phyloP scores from a whole-genome alignment of 2,797 vertebrate genomes.

The Gorsachius magnificus region DNA sequence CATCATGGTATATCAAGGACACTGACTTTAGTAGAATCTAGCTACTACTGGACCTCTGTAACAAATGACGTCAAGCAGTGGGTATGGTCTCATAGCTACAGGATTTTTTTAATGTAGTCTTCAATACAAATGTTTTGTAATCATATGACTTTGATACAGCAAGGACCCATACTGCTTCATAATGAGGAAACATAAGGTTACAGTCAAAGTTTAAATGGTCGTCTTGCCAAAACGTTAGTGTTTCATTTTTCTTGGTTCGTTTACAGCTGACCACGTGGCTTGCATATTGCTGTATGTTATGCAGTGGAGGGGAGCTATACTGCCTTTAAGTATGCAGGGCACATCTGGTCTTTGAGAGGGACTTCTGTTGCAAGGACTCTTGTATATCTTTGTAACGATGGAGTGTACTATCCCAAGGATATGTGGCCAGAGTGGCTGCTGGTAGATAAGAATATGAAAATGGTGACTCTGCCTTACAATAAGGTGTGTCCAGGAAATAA shows the following conservation, averaged over 20 bases:
- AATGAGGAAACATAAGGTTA: not conserved
- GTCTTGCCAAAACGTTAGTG: not conserved
- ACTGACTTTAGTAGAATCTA: slow-evolving; percentile 74
- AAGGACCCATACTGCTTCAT: rapidly evolving
- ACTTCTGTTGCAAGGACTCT: not conserved
- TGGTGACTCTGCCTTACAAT: not conserved
- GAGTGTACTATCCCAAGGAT: not conserved
- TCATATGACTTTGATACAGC: not conserved
- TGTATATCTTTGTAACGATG: not conserved
- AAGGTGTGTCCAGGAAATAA: not conserved
- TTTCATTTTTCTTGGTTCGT: not conserved
- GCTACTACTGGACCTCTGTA: slow-evolving; percentile 78
- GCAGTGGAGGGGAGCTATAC: not conserved
- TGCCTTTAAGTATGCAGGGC: not conserved
- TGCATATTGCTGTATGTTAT: not conserved
- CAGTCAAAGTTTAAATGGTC: not conserved
- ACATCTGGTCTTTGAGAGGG: not conserved
- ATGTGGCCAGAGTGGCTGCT: not conserved
- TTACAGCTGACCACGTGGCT: not conserved
- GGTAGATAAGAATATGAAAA: not conserved
- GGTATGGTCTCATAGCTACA: slow-evolving; percentile 67
- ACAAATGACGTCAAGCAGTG: slow-evolving; percentile 79
- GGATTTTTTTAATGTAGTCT: not conserved
- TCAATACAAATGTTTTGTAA: not conserved
- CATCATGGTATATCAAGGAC: slow-evolving; percentile 80